Percentiles rank a stretch among this genome's conserved stretches.
Conservation (phyloP, 2,888 invertebrate genomes). For the Pycnomerus fuliginosus region DNA sequence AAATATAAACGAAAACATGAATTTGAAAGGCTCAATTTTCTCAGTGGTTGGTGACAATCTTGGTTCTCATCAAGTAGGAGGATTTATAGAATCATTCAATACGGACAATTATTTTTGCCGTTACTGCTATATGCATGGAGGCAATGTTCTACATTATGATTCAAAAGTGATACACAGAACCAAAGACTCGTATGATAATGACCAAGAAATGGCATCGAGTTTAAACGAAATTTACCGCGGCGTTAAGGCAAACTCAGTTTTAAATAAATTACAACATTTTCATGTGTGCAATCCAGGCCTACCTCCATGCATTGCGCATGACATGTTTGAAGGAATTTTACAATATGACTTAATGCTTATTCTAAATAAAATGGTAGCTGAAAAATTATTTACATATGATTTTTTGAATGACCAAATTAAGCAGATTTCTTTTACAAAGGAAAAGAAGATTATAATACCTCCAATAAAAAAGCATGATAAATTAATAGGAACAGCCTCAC, state of each 20-base stretch:
- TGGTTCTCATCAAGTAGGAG: constrained; percentile 31
- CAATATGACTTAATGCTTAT: constrained; percentile 25
- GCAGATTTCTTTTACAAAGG: not conserved
- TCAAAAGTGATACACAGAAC: no score
- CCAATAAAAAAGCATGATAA: not conserved
- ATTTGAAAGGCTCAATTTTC: constrained; percentile 29
- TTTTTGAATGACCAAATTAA: not conserved
- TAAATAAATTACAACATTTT: constrained; percentile 24
- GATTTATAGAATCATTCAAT: constrained; percentile 31
- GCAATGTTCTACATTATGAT: no score
- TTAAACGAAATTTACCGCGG: constrained; percentile 7
- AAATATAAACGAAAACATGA: constrained; percentile 8
- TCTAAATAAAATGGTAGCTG: constrained; percentile 21
- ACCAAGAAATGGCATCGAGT: not conserved
- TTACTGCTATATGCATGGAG: not conserved
- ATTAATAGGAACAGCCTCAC: not conserved
- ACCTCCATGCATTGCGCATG: constrained; percentile 1
- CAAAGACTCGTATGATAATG: not conserved
- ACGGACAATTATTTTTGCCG: not conserved
- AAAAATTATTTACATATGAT: constrained; percentile 5
- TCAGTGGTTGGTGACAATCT: constrained; percentile 31
- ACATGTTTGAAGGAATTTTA: constrained; percentile 25
- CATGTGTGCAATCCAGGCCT: constrained; percentile 14
- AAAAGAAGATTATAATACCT: not conserved
- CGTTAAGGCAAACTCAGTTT: constrained; percentile 19